Base-by-base conservation (phyloP, 1,140 invertebrate genomes). In the Caenorhabditis inopinata region DNA sequence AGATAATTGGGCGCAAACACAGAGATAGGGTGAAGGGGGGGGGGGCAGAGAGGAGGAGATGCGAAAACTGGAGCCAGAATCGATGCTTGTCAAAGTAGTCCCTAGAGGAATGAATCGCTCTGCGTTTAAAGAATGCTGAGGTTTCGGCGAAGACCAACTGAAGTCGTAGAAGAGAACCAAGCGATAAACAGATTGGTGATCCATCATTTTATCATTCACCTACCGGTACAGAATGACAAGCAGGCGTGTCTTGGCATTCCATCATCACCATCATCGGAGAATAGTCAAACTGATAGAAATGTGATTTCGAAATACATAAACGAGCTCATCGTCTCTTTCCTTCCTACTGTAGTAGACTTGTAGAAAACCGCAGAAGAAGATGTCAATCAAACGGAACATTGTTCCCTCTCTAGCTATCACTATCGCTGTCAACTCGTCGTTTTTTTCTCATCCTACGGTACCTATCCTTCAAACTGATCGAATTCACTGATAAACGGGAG, bases 101-200 rank as follows among this genome's bases (percentile, higher is more conserved):
- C 38, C 38, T 42, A 42, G 5, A 14, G 38, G 14, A 42, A 7
- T 42, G 38, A 7, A 5, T 7, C 5, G 5, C 38, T 14, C 14
- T 5, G 5, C 14, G 14, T 42, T 42, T 5, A 14, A 42, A 42
- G 38, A 42, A 42, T 42, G 38, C 38, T 42, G 38, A 42, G 38
- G 14, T 42, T 42, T 42, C 14, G 38, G 38, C 14, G 6, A 25
- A 21, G 7, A 21, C 49, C 18, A 51, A n/a, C n/a, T n/a, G n/a
- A n/a, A 51, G 18, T 5, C 7, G 18, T 4, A 51, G 5, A 23
- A 51, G 4, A 23, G 23, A 18, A 23, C 49, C 18, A 51, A 51
- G 21, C 27, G 49, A 51, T 51, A 51, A 51, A 51, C 49, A 51
- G 49, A 58, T 58, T 32, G 53, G 53, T 58, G 53, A 58, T 58